These are phyloP conservation scores for Podocnemis expansa DNA, from an alignment of 2,113 vertebrate genomes.

Conservation along the genomic window DNA sequence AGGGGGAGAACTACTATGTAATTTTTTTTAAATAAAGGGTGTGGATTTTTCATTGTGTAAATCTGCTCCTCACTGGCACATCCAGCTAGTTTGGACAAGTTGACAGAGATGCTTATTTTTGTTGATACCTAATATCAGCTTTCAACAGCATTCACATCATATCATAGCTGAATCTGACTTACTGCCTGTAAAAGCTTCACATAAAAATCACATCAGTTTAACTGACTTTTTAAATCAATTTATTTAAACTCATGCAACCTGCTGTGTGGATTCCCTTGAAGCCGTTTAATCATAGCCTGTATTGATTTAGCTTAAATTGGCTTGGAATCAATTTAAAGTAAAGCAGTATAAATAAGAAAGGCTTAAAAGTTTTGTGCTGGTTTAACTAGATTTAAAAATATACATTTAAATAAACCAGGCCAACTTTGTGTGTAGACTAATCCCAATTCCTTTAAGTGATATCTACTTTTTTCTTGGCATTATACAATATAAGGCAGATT, in stretches of 20 bases:
- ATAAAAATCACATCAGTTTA: neutral
- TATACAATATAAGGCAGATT: neutral
- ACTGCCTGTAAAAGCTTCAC: neutral
- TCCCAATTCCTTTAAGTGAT: neutral
- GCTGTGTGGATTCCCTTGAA: too few species aligned
- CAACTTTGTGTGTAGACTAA: too few species aligned
- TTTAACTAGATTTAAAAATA: neutral
- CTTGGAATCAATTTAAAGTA: neutral
- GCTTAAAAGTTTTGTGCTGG: neutral
- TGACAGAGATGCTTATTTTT: neutral
- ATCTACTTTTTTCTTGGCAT: neutral
- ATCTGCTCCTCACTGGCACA: rapidly evolving
- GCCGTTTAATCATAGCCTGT: rapidly evolving
- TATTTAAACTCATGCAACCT: rapidly evolving
- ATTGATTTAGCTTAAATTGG: rapidly evolving
- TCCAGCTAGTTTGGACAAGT: neutral
- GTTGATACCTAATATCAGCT: neutral
- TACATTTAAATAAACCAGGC: neutral
- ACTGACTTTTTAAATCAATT: neutral
- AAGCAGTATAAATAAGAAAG: neutral
- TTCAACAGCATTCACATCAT: neutral
- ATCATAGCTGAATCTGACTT: rapidly evolving
- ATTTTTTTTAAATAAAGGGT: rapidly evolving
- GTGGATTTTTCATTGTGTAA: neutral
- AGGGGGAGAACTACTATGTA: rapidly evolving